A percentile compares a stretch with the other conserved stretches of the same genome.
Conservation (phyloP, 2,113 vertebrate species). For the Microtus montanus region DNA sequence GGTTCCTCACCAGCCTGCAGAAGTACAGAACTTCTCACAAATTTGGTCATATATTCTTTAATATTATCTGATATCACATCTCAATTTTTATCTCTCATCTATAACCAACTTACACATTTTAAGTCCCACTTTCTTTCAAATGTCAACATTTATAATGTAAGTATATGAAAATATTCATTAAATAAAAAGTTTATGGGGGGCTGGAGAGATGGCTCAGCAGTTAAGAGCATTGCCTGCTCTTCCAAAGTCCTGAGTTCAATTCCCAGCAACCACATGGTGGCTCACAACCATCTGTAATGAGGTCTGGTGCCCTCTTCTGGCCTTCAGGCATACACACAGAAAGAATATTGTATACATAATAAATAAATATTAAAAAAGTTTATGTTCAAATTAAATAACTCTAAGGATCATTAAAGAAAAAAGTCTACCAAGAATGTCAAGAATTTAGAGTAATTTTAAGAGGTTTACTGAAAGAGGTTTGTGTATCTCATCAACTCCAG, state of each 20-base stretch:
- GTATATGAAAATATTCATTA: not conserved
- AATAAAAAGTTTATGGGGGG: not conserved
- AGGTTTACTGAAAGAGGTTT: not conserved
- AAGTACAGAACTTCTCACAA: not conserved
- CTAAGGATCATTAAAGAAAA: not conserved
- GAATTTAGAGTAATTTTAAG: not conserved
- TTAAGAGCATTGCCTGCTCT: too few species aligned
- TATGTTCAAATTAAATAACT: constrained; percentile 17
- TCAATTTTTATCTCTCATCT: not conserved
- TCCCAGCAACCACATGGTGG: too few species aligned
- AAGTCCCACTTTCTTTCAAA: not conserved
- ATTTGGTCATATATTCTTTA: not conserved
- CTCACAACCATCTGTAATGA: too few species aligned
- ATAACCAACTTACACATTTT: not conserved
- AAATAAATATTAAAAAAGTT: not conserved
- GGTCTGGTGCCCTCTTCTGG: too few species aligned
- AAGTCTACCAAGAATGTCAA: not conserved
- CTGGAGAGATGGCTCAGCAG: too few species aligned
- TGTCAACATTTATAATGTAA: not conserved
- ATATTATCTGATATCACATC: not conserved
- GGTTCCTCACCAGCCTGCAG: not conserved
- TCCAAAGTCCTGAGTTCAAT: too few species aligned
- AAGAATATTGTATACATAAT: too few species aligned
- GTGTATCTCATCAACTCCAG: not conserved
- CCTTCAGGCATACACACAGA: too few species aligned